Percentiles rank a stretch among this genome's conserved stretches.
Evolutionary conservation across 2,888 invertebrate species (phyloP).

Genomic region (Syrista parreyssii): DNA sequence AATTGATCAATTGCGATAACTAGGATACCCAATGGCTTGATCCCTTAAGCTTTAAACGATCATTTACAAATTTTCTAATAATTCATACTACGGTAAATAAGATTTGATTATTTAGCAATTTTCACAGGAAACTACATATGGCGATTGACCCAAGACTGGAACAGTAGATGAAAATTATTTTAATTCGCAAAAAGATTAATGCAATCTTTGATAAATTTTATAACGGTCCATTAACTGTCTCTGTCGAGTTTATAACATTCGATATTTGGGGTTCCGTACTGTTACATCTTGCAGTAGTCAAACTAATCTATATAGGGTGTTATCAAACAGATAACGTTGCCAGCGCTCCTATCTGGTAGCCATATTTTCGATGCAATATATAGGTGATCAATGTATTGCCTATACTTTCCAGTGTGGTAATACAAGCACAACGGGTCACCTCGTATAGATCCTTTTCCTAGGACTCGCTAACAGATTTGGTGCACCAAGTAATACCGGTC

Average conservation of each 20-base stretch:
- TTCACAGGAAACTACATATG: too few relatives aligned
- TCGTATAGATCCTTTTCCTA: not conserved
- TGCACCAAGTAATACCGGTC: not conserved
- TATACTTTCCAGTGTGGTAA: slow-evolving; percentile 17
- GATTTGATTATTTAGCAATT: too few relatives aligned
- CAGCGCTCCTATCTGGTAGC: slow-evolving; percentile 63
- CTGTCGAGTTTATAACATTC: not conserved
- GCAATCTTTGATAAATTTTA: not conserved
- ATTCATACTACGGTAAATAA: too few relatives aligned
- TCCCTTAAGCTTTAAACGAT: too few relatives aligned
- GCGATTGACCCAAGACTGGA: not conserved
- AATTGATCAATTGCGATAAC: too few relatives aligned
- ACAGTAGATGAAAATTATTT: not conserved
- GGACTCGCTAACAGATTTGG: not conserved
- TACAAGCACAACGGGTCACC: not conserved
- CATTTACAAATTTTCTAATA: too few relatives aligned
- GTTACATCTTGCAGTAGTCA: slow-evolving; percentile 50
- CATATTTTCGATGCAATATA: slow-evolving; percentile 64
- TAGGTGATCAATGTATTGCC: slow-evolving; percentile 61
- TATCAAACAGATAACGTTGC: slow-evolving; percentile 62
- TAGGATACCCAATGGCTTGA: too few relatives aligned
- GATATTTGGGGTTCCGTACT: slow-evolving; percentile 19
- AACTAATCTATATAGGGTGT: slow-evolving; percentile 58
- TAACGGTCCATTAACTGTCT: not conserved
- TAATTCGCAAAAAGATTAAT: not conserved